Evolutionary conservation across 2,113 vertebrate genomes (phyloP).

Genomic region (Tachysurus vachellii): DNA sequence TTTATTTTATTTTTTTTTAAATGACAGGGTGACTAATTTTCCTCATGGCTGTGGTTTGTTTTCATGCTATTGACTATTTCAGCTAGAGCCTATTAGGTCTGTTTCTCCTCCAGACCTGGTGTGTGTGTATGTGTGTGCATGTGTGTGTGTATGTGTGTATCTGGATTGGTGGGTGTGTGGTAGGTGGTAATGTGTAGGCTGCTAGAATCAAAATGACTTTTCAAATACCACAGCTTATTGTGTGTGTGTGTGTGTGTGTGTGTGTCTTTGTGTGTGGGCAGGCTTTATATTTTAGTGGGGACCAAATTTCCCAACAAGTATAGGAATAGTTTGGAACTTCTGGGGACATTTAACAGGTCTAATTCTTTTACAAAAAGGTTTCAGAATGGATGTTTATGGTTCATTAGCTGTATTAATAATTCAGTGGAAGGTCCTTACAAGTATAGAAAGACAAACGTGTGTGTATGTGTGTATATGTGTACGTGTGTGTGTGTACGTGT

Average conservation of each 20-base stretch:
- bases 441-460: background rate
- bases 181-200: background rate
- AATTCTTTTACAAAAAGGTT: background rate
- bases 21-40: conserved; percentile 24
- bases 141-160: background rate
- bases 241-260: background rate
- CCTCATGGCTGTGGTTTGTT: background rate
- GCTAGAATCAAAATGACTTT: conserved; percentile 6
- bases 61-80: conserved; percentile 19
- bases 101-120: conserved; percentile 17
- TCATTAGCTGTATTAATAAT: background rate
- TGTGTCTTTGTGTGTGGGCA: background rate
- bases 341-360: background rate
- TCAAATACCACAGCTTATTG: background rate
- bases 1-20: background rate
- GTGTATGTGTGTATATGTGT: background rate
- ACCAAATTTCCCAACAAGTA: background rate
- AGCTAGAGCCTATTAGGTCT: conserved; percentile 12
- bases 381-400: background rate
- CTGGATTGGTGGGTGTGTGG: background rate
- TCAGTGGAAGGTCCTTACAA: background rate
- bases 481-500: background rate
- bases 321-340: background rate
- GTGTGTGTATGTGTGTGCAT: conserved; percentile 11
- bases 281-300: background rate